phyloP scores from a whole-genome alignment of 2,113 vertebrate species.

The Leptobrachium ailaonicum region DNA sequence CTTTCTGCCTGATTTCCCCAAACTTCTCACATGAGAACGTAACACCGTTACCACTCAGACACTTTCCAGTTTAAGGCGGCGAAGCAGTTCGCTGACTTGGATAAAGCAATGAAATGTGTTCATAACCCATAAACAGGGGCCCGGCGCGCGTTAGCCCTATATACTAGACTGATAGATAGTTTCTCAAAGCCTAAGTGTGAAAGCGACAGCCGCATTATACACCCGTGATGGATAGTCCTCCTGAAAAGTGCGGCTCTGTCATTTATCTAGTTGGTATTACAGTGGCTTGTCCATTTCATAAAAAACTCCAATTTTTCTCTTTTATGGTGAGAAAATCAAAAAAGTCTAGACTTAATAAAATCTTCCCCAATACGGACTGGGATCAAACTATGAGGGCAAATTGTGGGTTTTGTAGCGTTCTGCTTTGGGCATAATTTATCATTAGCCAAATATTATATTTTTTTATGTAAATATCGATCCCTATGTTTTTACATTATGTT shows the following conservation, averaged over 20 bases:
- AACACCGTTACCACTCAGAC: slow-evolving; percentile 17
- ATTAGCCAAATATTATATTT: no score
- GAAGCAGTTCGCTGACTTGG: slow-evolving; percentile 9
- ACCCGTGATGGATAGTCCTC: background rate
- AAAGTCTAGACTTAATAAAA: no score
- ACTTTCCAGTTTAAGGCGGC: background rate
- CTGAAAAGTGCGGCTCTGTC: background rate
- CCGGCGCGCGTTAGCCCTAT: slow-evolving; percentile 10
- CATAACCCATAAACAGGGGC: background rate
- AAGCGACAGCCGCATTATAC: slow-evolving; percentile 2
- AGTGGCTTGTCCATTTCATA: background rate
- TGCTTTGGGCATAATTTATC: no score
- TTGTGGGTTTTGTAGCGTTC: no score
- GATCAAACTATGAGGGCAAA: no score
- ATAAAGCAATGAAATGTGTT: slow-evolving; percentile 21
- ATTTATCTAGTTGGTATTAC: slow-evolving; percentile 11
- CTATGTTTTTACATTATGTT: no score
- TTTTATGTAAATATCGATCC: no score
- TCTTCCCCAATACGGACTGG: no score
- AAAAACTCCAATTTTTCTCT: background rate
- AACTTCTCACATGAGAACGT: slow-evolving; percentile 1
- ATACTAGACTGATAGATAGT: slow-evolving; percentile 15
- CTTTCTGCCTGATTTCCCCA: slow-evolving; percentile 16
- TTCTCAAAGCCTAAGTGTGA: slow-evolving; percentile 4
- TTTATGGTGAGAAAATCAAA: no score